These are phyloP conservation scores for Hypanus sabinus DNA, from an alignment of 2,113 vertebrate species.

Conservation along the genomic window DNA sequence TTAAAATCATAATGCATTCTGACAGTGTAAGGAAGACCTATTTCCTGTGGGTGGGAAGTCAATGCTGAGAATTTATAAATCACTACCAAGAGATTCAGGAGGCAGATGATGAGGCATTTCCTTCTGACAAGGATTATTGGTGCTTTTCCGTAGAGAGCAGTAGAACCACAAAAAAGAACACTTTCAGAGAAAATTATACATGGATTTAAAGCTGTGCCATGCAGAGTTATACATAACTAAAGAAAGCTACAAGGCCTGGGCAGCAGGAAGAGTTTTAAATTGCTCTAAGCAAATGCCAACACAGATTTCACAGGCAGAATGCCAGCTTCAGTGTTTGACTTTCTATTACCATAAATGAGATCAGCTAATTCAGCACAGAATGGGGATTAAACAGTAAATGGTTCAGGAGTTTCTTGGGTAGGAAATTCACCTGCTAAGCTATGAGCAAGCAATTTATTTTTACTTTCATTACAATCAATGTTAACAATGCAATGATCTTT, in stretches of 20 bases:
- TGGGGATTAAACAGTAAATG: background rate
- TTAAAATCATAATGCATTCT: background rate
- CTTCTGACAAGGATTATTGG: background rate
- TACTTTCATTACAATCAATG: background rate
- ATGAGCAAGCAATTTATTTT: background rate
- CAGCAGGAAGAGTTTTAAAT: background rate
- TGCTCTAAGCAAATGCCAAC: background rate
- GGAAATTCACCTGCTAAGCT: background rate
- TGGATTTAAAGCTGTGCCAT: background rate
- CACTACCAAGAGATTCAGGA: background rate
- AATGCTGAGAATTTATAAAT: background rate
- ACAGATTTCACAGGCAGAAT: background rate
- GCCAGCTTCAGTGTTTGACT: background rate
- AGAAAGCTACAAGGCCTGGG: too few relatives aligned
- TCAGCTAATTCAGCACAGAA: background rate
- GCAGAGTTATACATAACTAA: background rate
- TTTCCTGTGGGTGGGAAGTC: background rate
- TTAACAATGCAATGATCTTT: background rate
- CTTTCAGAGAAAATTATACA: background rate
- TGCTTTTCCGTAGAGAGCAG: background rate
- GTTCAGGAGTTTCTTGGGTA: background rate
- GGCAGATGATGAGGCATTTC: background rate
- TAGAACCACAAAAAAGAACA: background rate
- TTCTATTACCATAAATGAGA: background rate
- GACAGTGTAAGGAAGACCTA: background rate